These are phyloP conservation scores for Himalopsyche anomala DNA, from an alignment of 2,888 invertebrate species.

Conservation along the genomic window DNA sequence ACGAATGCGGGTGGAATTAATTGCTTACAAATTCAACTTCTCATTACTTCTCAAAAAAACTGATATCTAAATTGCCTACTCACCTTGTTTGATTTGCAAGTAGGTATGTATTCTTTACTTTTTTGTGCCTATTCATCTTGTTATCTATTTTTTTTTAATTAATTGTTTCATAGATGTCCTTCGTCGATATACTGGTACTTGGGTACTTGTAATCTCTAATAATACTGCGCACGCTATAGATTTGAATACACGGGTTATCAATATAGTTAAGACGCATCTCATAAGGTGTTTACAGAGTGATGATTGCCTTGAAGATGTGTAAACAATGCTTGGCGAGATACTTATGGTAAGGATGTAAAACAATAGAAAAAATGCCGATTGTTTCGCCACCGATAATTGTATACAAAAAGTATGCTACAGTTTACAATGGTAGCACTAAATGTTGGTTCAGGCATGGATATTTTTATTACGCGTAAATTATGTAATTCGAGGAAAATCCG, in stretches of 20 bases:
- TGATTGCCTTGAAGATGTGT: slow-evolving; percentile 31
- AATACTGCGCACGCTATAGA: neutral
- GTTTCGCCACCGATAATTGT: slow-evolving; percentile 7
- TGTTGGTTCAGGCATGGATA: slow-evolving; percentile 30
- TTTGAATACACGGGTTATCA: neutral
- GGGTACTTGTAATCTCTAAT: neutral
- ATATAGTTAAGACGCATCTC: neutral
- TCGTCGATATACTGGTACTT: neutral
- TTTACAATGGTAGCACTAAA: slow-evolving; percentile 18
- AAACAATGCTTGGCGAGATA: slow-evolving; percentile 5
- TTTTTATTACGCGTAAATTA: slow-evolving; percentile 12
- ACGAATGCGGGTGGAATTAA: too few relatives aligned
- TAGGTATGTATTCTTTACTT: neutral
- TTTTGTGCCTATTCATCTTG: neutral
- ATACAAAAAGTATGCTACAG: slow-evolving; percentile 1
- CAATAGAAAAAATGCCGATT: slow-evolving; percentile 21
- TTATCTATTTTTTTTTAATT: neutral
- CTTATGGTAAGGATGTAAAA: neutral
- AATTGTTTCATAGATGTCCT: neutral
- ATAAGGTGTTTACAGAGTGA: neutral
- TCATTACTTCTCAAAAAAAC: too few relatives aligned
- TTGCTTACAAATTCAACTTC: too few relatives aligned
- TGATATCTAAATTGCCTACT: too few relatives aligned
- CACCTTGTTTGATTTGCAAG: too few relatives aligned
- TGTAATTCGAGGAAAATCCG: slow-evolving; percentile 16